These are phyloP conservation scores for Petrocephalus schoutedeni DNA, from an alignment of 2,797 vertebrate genomes.

Conservation along the genomic window DNA sequence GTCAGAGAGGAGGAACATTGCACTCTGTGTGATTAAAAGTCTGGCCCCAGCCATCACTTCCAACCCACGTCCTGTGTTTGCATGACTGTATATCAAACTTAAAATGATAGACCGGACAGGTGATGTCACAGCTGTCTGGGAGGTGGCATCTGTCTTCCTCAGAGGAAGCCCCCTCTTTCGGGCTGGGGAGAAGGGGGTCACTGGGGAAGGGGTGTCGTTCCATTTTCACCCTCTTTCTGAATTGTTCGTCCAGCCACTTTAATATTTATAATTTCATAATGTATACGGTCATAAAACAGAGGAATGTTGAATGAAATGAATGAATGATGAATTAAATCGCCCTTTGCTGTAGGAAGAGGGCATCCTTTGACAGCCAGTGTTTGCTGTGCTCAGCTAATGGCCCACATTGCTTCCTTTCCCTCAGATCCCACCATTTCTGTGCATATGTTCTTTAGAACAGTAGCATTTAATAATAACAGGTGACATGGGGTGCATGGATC, in stretches of 20 bases:
- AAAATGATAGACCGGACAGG: background rate
- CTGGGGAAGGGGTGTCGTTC: conserved; percentile 41
- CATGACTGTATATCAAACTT: conserved; percentile 25
- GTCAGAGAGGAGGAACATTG: background rate
- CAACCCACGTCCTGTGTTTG: conserved; percentile 23
- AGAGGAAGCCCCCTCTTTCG: background rate
- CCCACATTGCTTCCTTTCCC: conserved; percentile 33
- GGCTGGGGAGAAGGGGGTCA: conserved; percentile 28
- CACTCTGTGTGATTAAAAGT: conserved; percentile 38
- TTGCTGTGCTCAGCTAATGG: conserved; percentile 43
- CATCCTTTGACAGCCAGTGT: conserved; percentile 37
- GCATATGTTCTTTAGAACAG: conserved; percentile 26
- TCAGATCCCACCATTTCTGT: background rate
- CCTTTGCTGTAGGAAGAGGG: conserved; percentile 42
- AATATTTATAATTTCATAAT: conserved; percentile 64
- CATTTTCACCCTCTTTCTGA: conserved; percentile 31
- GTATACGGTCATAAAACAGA: conserved; percentile 61
- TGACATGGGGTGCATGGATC: conserved; percentile 42
- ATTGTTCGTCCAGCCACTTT: conserved; percentile 39
- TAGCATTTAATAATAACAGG: conserved; percentile 28
- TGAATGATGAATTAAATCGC: conserved; percentile 51
- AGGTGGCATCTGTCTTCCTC: conserved; percentile 26
- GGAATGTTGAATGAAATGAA: conserved; percentile 46
- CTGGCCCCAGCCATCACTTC: conserved; percentile 17
- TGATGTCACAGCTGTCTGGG: conserved; percentile 20